Evolutionary conservation across 2,113 vertebrate species (phyloP).

Genomic region (Procapra przewalskii): DNA sequence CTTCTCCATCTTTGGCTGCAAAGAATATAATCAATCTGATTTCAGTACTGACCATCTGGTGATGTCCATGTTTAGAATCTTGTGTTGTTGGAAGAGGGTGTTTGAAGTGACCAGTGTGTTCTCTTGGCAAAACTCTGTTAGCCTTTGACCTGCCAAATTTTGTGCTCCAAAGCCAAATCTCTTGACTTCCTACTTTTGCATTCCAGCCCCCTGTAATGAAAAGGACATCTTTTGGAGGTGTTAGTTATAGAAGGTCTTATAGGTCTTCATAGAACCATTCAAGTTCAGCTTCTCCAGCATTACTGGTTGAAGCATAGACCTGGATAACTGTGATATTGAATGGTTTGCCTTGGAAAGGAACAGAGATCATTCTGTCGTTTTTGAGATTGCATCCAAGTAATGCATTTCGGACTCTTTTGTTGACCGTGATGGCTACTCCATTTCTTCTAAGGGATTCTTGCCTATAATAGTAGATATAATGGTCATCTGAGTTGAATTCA

Average conservation of each 20-base stretch:
- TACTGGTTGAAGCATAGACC: too few relatives aligned
- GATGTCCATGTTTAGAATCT: background rate
- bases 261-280: background rate
- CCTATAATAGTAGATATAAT: background rate
- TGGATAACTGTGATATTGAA: background rate
- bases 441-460: background rate
- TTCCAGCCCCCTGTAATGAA: background rate
- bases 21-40: background rate
- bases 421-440: background rate
- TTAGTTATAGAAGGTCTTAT: background rate
- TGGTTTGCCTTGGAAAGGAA: background rate
- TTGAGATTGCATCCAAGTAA: background rate
- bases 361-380: background rate
- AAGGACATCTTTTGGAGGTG: background rate
- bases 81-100: background rate
- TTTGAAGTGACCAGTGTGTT: rapidly evolving
- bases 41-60: background rate
- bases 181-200: background rate
- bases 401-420: background rate
- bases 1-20: background rate
- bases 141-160: background rate
- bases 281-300: background rate
- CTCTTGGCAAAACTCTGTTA: background rate
- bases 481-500: background rate
- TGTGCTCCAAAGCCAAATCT: background rate